Evolutionary conservation across 2,113 vertebrate genomes (phyloP), one percentile per base, ranked within the genome.

Genomic region (Dasyornis broadbenti): DNA sequence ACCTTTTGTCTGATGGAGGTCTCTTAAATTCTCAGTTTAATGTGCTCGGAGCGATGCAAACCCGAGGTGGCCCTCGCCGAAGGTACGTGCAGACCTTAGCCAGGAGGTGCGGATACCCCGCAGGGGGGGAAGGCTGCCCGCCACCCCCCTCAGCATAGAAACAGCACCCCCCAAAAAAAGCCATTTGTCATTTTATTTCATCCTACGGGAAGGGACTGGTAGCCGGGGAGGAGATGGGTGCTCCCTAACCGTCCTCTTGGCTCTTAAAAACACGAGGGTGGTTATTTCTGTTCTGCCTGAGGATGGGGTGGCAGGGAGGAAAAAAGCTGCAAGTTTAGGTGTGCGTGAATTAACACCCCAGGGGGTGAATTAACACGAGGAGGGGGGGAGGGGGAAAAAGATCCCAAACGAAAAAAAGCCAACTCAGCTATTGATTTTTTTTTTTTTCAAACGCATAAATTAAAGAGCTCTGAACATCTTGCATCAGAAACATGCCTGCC

Each of bases 1-100:
- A 50, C 92, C 79, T 97, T 97, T 97, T 97, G 81, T 98, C 96
- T 96, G 61, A 88, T 17, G 83, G 60, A 97, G 61, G 31, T 53
- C 76, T 49, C 52, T 30, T 15, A 93, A 90, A 78, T 92, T 69
- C 85, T n/a, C 68, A 4, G 28, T 86, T 73, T 81, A 45, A 33
- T 30, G 4, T 2, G 35, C 57, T 94, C 45, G 65, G 37, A 76
- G 85, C 9, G 1, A 78, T 31, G 64, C 53, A 24, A 63, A 64
- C 3, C 35, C 33, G 69, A 89, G 77, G 69, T 24, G 37, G 14
- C 18, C 61, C 47, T 76, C 37, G 37, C 75, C 54, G 28, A 84
- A 96, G 93, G 82, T 94, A 95, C 27, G 90, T 89, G 77, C 65
- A 79, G 84, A 81, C 26, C 54, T 56, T 1, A 39, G 39, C 54